A percentile compares a stretch with the other conserved stretches of the same genome.
Conservation (phyloP, 2,888 invertebrate genomes). For the Koerneria pararmatus region DNA sequence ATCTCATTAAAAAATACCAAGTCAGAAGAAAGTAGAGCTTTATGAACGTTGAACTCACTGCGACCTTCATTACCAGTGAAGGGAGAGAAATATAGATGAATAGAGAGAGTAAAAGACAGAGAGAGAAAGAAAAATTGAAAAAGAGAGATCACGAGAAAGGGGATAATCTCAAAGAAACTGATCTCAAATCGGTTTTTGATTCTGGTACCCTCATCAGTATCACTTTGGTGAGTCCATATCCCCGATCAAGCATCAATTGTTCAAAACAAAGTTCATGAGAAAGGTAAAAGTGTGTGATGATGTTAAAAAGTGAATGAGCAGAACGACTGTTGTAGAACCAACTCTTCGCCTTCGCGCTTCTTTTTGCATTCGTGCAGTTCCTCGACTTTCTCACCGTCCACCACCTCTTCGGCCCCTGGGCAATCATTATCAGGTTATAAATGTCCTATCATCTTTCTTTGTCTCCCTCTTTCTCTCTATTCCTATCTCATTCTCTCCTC, state of each 20-base stretch:
- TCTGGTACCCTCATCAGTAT: background rate
- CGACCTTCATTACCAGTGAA: background rate
- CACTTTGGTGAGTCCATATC: background rate
- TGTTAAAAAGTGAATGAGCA: background rate
- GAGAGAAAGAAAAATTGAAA: background rate
- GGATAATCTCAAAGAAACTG: background rate
- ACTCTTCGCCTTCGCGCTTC: slow-evolving; percentile 87
- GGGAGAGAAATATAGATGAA: background rate
- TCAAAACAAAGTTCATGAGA: background rate
- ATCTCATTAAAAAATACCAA: too few relatives aligned
- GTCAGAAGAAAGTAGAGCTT: too few relatives aligned
- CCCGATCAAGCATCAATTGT: too few relatives aligned
- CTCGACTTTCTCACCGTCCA: slow-evolving; percentile 87
- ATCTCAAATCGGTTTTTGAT: background rate
- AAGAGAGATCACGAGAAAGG: background rate
- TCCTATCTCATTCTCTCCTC: too few relatives aligned
- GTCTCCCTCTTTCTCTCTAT: too few relatives aligned
- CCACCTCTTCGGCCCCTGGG: slow-evolving; percentile 98
- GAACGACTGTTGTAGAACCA: slow-evolving; percentile 70
- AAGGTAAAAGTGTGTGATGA: background rate
- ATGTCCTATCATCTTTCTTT: background rate
- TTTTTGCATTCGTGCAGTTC: slow-evolving; percentile 93
- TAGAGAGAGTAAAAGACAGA: background rate
- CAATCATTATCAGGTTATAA: slow-evolving; percentile 85
- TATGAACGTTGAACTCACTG: background rate